Base-by-base conservation (phyloP, 35 echinoderm and acorn worm species). In the Patiria miniata region DNA sequence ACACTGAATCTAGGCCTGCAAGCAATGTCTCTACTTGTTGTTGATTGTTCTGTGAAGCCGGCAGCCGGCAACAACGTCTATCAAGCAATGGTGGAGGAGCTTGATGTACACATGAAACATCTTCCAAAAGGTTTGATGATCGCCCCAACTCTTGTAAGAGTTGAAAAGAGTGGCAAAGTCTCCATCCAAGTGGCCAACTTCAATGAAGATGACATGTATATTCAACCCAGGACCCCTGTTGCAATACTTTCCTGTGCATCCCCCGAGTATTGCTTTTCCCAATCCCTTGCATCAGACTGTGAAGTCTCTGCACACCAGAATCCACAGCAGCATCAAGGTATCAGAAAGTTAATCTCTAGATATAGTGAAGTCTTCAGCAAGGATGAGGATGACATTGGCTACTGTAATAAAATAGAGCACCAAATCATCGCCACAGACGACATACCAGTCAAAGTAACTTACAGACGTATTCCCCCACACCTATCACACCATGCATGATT, bases 401-500 rank as follows among this genome's bases (percentile, higher is more conserved):
- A n/a, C n/a, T n/a, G n/a, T n/a, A n/a, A n/a, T n/a, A n/a, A n/a
- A n/a, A n/a, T n/a, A n/a, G n/a, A n/a, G n/a, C n/a, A n/a, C n/a
- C n/a, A n/a, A n/a, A n/a, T n/a, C n/a, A n/a, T n/a, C n/a, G n/a
- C n/a, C n/a, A n/a, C n/a, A n/a, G n/a, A n/a, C n/a, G n/a, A n/a
- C n/a, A n/a, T n/a, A n/a, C n/a, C n/a, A n/a, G n/a, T n/a, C n/a
- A n/a, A n/a, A n/a, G n/a, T n/a, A n/a, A n/a, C n/a, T n/a, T n/a
- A n/a, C n/a, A n/a, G n/a, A n/a, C n/a, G n/a, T n/a, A n/a, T n/a
- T n/a, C n/a, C n/a, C n/a, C n/a, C n/a, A n/a, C n/a, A n/a, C n/a
- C n/a, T n/a, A 92, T 39, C 29, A 85, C 6, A 92, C 90, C 5
- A 77, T 92, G 77, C 90, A 92, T 58, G 90, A 92, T 57, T 0